These are phyloP conservation scores for Sebastes kiyomatsui DNA, from an alignment of 2,797 vertebrate species.

Conservation along the genomic window DNA sequence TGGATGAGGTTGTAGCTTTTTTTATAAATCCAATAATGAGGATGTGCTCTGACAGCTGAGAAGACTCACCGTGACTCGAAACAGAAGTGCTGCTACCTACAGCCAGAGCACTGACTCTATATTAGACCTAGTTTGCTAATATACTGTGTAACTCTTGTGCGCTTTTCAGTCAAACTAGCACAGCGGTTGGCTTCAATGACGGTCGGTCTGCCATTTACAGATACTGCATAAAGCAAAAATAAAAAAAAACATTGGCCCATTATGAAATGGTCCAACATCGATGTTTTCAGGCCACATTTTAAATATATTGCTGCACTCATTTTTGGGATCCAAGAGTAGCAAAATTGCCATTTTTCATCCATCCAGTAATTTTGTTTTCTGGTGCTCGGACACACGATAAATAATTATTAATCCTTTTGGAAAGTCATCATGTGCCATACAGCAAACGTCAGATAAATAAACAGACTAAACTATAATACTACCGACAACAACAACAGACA, in stretches of 20 bases:
- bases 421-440: too few relatives aligned
- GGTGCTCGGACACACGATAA: neutral
- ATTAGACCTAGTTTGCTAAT: slow-evolving; percentile 6
- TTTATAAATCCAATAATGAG: slow-evolving; percentile 44
- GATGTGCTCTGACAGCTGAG: slow-evolving; percentile 51
- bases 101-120: slow-evolving; percentile 10
- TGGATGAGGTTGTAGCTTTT: slow-evolving; percentile 32
- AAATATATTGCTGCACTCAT: neutral
- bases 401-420: too few relatives aligned
- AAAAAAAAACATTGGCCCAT: neutral
- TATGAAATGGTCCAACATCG: neutral
- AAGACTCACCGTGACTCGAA: slow-evolving; percentile 32
- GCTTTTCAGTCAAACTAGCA: neutral
- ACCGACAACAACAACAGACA: too few relatives aligned
- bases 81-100: slow-evolving; percentile 9
- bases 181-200: neutral
- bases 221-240: neutral
- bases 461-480: too few relatives aligned
- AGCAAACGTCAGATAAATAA: too few relatives aligned
- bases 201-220: neutral
- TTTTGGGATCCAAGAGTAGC: neutral
- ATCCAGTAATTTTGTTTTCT: neutral
- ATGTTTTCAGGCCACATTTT: neutral
- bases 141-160: neutral
- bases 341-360: neutral